phyloP scores from a whole-genome alignment of 2,113 vertebrate species.

The Psephotus haematonotus region DNA sequence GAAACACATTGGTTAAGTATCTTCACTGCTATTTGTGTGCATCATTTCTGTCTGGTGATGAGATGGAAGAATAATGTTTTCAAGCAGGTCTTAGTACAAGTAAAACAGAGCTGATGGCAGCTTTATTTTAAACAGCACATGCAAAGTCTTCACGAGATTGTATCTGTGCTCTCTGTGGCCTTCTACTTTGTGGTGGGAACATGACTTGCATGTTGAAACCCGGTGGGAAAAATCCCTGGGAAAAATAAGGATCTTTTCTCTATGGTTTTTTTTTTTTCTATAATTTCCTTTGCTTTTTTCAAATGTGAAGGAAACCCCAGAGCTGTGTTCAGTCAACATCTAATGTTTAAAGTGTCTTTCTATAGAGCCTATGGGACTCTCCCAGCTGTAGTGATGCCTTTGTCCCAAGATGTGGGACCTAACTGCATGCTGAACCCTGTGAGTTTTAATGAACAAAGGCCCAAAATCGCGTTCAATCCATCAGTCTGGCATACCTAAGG shows the following conservation, averaged over 20 bases:
- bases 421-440: accelerated
- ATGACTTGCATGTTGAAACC: background rate
- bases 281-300: background rate
- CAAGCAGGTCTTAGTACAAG: background rate
- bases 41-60: background rate
- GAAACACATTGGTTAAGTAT: background rate
- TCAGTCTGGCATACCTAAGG: background rate
- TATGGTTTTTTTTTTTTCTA: background rate
- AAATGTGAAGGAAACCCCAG: background rate
- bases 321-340: background rate
- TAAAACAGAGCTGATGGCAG: background rate
- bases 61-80: background rate
- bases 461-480: accelerated
- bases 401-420: accelerated
- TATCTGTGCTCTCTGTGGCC: background rate
- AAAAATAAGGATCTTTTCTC: background rate
- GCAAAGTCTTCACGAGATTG: background rate
- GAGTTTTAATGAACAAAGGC: background rate
- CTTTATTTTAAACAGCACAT: background rate
- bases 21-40: background rate
- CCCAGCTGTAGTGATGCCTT: background rate
- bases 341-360: background rate
- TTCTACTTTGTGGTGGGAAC: background rate
- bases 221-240: background rate
- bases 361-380: accelerated